phyloP scores from a whole-genome alignment of 1,140 invertebrate genomes.

The Drosophila pallidifrons region DNA sequence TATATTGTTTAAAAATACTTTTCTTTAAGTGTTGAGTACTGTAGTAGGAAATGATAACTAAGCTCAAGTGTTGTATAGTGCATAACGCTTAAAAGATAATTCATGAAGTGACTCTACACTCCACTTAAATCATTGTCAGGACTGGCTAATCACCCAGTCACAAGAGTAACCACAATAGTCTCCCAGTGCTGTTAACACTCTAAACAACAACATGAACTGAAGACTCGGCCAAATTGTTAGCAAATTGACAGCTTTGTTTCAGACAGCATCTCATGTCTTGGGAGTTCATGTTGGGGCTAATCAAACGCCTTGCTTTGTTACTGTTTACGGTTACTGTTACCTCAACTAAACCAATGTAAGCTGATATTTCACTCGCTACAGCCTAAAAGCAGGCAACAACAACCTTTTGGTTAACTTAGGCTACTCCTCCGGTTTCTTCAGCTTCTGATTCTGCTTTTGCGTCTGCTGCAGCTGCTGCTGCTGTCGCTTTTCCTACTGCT shows the following conservation, averaged over 20 bases:
- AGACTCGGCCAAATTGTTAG: slow-evolving; percentile 12
- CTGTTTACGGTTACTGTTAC: slow-evolving; percentile 62
- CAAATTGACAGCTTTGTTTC: slow-evolving; percentile 46
- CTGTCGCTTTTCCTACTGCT: not conserved
- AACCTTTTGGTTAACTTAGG: slow-evolving; percentile 8
- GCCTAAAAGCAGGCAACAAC: slow-evolving; percentile 20
- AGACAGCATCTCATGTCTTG: slow-evolving; percentile 13
- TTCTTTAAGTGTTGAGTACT: no score
- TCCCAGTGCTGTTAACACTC: not conserved
- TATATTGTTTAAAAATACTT: no score
- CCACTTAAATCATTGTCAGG: no score
- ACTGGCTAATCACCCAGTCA: slow-evolving; percentile 11
- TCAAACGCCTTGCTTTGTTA: slow-evolving; percentile 74
- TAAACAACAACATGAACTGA: not conserved
- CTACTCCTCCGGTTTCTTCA: slow-evolving; percentile 21
- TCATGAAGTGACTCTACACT: no score
- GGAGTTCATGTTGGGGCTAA: slow-evolving; percentile 40
- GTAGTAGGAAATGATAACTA: no score
- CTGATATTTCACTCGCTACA: slow-evolving; percentile 50
- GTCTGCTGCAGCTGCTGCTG: not conserved
- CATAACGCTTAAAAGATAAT: no score
- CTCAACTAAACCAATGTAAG: slow-evolving; percentile 58
- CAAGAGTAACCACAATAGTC: slow-evolving; percentile 10
- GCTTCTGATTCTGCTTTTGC: not conserved
- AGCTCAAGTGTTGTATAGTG: no score